These are phyloP conservation scores for Caenorhabditis elegans DNA, from an alignment of 1,140 invertebrate species.

Conservation along the genomic window DNA sequence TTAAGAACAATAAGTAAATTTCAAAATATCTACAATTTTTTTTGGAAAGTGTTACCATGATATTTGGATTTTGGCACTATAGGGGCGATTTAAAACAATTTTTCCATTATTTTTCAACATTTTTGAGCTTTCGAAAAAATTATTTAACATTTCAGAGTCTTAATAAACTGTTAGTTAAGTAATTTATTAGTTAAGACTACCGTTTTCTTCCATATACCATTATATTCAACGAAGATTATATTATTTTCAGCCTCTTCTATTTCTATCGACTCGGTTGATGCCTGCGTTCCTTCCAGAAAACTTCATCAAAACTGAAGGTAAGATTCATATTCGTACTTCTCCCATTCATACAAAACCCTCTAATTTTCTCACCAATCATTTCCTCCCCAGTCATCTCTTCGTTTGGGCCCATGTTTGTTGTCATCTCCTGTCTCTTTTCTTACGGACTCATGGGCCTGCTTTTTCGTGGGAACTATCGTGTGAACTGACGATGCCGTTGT, in stretches of 20 bases:
- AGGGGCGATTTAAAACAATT: too few relatives aligned
- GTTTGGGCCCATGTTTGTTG: background rate
- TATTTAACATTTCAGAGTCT: too few relatives aligned
- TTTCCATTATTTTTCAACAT: too few relatives aligned
- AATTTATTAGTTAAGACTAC: too few relatives aligned
- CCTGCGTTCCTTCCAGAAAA: background rate
- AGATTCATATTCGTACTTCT: background rate
- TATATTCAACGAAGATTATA: too few relatives aligned
- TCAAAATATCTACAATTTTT: too few relatives aligned
- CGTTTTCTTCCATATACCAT: too few relatives aligned
- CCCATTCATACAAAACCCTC: background rate
- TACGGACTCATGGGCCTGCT: background rate
- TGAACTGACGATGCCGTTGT: background rate
- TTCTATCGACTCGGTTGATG: background rate
- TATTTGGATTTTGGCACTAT: too few relatives aligned
- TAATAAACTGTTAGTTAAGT: too few relatives aligned
- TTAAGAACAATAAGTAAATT: too few relatives aligned
- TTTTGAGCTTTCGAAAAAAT: too few relatives aligned
- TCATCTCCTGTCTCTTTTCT: conserved; percentile 2
- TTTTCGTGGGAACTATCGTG: conserved; percentile 15
- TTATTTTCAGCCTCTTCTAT: background rate
- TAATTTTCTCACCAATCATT: background rate
- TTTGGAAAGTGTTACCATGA: too few relatives aligned
- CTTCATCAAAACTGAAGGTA: conserved; percentile 11
- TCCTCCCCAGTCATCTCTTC: background rate